A percentile compares a stretch with the other conserved stretches of the same genome.
phyloP scores from a whole-genome alignment of 2,113 vertebrate genomes.

The Pangasianodon hypophthalmus region DNA sequence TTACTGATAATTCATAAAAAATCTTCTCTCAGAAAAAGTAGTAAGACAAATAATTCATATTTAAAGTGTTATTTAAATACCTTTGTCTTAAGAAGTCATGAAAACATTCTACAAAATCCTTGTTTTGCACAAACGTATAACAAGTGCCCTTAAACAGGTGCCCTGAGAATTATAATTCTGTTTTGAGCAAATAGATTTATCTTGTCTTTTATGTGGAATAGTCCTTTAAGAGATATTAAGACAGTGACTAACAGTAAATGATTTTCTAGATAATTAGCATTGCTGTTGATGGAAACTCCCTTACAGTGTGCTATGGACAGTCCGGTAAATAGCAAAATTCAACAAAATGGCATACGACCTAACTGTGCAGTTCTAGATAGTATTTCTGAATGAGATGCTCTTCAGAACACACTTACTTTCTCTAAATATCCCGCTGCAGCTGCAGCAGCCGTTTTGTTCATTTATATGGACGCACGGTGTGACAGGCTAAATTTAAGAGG shows the following conservation, averaged over 20 bases:
- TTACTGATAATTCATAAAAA: not conserved
- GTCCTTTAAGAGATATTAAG: not conserved
- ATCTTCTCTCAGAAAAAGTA: no score
- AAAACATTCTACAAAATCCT: not conserved
- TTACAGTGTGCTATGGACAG: not conserved
- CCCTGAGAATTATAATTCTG: not conserved
- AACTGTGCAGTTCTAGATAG: not conserved
- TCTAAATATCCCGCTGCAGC: not conserved
- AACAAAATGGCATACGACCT: not conserved
- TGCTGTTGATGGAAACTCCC: not conserved
- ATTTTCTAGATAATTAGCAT: not conserved
- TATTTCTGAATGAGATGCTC: not conserved
- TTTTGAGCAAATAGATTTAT: not conserved
- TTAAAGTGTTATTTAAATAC: not conserved
- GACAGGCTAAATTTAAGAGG: constrained; percentile 7
- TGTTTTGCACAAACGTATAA: not conserved
- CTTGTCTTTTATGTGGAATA: not conserved
- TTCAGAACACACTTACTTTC: not conserved
- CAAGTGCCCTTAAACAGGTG: not conserved
- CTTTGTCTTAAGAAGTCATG: not conserved
- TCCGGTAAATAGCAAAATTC: not conserved
- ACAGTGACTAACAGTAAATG: not conserved
- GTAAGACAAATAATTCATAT: not conserved
- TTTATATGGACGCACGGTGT: no score
- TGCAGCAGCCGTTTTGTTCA: not conserved